Evolutionary conservation across 2,888 invertebrate genomes (phyloP), one percentile per base, ranked within the genome.

Genomic region (Ethmia dodecea): DNA sequence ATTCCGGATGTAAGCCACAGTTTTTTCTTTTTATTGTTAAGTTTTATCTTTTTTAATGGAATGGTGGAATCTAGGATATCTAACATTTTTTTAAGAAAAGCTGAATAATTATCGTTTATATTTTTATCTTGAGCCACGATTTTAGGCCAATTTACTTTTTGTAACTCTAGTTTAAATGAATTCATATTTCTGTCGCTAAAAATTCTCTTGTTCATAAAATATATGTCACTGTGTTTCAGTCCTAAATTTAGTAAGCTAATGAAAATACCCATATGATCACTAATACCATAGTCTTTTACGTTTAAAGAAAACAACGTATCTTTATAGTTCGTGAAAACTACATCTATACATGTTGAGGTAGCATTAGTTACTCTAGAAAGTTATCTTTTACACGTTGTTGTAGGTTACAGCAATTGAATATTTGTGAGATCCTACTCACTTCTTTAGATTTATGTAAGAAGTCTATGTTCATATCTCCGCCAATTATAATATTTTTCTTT

Each of bases 401-500:
- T 10, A 29, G 16, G 16, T 29, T 29, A 29, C 10, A 16, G 5
- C 10, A n/a, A 11, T 29, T 29, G 10, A 29, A 29, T 3, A 29
- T 10, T 3, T 29, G 15, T 2, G 13, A 16, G 13, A 29, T 15
- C 8, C 4, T 10, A 16, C 18, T 29, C 2, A 5, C 10, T 18
- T 11, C 2, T 2, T 15, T 29, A 6, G 29, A 11, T 10, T 29
- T 16, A 5, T 13, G 10, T 18, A 29, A 12, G 13, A 24, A 31
- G 13, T 31, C 24, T 13, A 20, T 20, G 18, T 30, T 30, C 10
- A 30, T n/a, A 18, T 16, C 20, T 20, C 18, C 30, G 3, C 30
- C 22, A 5, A 24, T 20, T 9, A 31, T 31, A 3, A 29, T 29
- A 16, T 18, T 15, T 29, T 29, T 29, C 15, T 29, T 29, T 8